A percentile compares a stretch with the other conserved stretches of the same genome.
Evolutionary conservation across 2,113 vertebrate genomes (phyloP).

Genomic region (Cebidichthys violaceus): DNA sequence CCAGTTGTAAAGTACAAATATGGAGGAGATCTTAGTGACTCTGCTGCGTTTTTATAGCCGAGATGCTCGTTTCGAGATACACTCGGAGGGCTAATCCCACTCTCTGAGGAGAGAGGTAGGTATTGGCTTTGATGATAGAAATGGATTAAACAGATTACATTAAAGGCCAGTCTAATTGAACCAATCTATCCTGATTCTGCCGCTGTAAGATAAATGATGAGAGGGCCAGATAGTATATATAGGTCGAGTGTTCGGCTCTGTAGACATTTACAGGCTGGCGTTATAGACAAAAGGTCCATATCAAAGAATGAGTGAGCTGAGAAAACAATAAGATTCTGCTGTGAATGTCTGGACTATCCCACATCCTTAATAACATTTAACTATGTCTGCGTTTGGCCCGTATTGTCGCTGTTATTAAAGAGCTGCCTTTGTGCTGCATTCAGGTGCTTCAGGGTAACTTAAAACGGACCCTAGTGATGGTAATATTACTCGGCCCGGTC

Average conservation of each 20-base stretch:
- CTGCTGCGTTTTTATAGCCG: slow-evolving; percentile 24
- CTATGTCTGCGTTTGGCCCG: neutral
- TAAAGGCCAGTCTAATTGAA: slow-evolving; percentile 83
- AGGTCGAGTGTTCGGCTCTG: slow-evolving; percentile 58
- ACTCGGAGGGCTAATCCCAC: slow-evolving; percentile 71
- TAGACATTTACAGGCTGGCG: slow-evolving; percentile 39
- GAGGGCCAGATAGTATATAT: slow-evolving; percentile 69
- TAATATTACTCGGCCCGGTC: no score
- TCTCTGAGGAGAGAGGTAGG: slow-evolving; percentile 69
- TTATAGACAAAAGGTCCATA: neutral
- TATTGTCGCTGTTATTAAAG: neutral
- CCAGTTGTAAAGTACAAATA: slow-evolving; percentile 69
- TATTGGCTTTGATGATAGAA: slow-evolving; percentile 82
- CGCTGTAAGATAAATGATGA: slow-evolving; percentile 76
- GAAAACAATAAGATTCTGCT: neutral
- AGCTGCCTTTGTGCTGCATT: neutral
- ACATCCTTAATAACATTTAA: neutral
- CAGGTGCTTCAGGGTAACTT: neutral
- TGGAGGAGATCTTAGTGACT: slow-evolving; percentile 52
- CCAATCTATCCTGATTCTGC: slow-evolving; percentile 82
- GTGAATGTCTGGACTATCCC: neutral
- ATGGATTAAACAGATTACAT: slow-evolving; percentile 83
- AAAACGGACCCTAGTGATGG: no score
- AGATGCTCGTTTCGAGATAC: slow-evolving; percentile 54
- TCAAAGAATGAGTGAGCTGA: neutral